Evolutionary conservation across 2,113 vertebrate species (phyloP), one percentile per base, ranked within the genome.

Genomic region (Oncorhynchus mykiss): DNA sequence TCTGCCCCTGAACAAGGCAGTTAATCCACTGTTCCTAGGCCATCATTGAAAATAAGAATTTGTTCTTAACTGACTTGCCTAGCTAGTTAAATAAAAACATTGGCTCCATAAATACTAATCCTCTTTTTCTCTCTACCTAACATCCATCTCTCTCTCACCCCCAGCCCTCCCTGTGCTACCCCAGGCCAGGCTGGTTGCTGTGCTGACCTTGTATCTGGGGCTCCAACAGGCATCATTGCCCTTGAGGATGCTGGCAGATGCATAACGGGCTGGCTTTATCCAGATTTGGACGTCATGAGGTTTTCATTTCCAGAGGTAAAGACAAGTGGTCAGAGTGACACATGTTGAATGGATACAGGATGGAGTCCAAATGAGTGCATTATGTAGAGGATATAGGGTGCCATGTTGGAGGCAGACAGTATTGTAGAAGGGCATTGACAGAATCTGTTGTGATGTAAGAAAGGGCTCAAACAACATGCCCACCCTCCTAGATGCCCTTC

Each of bases 101-200:
- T 93, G 84, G 70, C 48, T 88, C 81, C 79, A 90, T 72, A 90
- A 93, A 92, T 90, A 90, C 80, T 70, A 68, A 73, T n/a, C 73
- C 12, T 1, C 66, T 34, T 14, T 4, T 5, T 12, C 64, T 29
- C 9, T 27, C 18, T 3, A 5, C 22, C 5, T 2, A 5, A 18
- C 3, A 18, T 62, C 60, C 60, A 5, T 62, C 20, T 60, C 16
- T 5, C 18, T 8, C n/a, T 70, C 24, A 24, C 22, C 49, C 4
- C 2, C 72, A 22, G 49, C 72, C 7, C 29, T 11, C 62, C 25
- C 5, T 9, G 59, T 24, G 62, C 78, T 84, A 80, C 85, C 6
- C 71, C 77, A 73, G 76, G 27, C n/a, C 27, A 76, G 54, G 76
- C 78, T 85, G 83, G 87, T 86, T 74, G 13, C 71, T 67, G 4